These are phyloP conservation scores for Ellobium chinense DNA, from an alignment of 2,888 invertebrate species.

Conservation along the genomic window DNA sequence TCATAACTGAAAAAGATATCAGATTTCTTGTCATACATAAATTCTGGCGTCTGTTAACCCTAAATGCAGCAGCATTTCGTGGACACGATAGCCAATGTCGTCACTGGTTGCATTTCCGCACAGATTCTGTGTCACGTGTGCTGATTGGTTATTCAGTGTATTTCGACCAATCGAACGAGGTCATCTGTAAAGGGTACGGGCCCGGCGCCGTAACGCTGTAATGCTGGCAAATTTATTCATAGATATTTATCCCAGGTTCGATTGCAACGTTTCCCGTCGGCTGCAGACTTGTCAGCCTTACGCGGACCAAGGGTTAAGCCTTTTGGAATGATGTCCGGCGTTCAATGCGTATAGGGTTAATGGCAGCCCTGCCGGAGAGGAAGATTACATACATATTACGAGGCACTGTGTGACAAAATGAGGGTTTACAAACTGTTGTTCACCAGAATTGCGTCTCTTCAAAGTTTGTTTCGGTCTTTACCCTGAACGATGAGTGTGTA, in stretches of 20 bases:
- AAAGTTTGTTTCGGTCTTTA: too few relatives aligned
- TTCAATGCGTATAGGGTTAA: neutral
- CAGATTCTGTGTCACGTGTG: constrained; percentile 27
- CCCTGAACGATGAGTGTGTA: too few relatives aligned
- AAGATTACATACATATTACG: constrained; percentile 34
- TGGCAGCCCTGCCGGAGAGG: neutral
- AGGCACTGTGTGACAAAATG: constrained; percentile 20
- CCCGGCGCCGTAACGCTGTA: constrained; percentile 26
- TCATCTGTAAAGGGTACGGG: constrained; percentile 36
- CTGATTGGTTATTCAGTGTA: constrained; percentile 42
- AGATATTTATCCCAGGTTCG: constrained; percentile 32
- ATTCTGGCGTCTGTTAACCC: constrained; percentile 28
- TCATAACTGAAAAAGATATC: constrained; percentile 34
- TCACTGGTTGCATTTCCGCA: constrained; percentile 13
- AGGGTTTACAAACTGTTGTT: constrained; percentile 13
- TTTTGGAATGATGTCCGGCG: constrained; percentile 32
- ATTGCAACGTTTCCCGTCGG: constrained; percentile 2
- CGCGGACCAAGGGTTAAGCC: constrained; percentile 23
- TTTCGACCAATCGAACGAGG: constrained; percentile 37
- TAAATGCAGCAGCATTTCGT: constrained; percentile 2
- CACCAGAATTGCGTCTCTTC: neutral
- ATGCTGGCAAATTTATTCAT: constrained; percentile 41
- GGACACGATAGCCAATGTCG: neutral
- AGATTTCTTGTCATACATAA: constrained; percentile 28
- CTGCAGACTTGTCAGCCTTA: constrained; percentile 24